These are phyloP conservation scores for Malacosoma neustria DNA, from an alignment of 2,888 invertebrate species.

Conservation along the genomic window DNA sequence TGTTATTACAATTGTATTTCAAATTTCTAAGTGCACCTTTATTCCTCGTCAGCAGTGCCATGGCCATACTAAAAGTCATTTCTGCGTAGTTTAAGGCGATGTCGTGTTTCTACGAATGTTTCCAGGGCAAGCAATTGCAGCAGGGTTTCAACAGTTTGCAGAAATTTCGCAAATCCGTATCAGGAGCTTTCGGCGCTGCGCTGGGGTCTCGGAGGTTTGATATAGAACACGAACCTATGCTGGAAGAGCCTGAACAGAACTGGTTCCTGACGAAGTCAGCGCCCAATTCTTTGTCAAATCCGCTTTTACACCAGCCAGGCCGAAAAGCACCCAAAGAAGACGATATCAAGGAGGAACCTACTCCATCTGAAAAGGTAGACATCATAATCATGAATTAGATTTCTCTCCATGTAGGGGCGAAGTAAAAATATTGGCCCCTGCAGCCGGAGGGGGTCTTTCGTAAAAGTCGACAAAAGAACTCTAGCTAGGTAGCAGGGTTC, in stretches of 20 bases:
- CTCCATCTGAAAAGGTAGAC: conserved; percentile 51
- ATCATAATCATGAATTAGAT: too few relatives aligned
- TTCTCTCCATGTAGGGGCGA: too few relatives aligned
- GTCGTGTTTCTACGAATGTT: conserved; percentile 72
- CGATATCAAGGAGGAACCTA: conserved; percentile 50
- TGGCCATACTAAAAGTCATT: conserved; percentile 21
- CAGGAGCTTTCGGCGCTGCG: conserved; percentile 73
- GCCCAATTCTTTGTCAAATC: conserved; percentile 84
- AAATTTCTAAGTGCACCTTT: too few relatives aligned
- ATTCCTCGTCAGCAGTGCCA: conserved; percentile 52
- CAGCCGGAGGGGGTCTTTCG: too few relatives aligned
- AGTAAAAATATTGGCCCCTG: not conserved
- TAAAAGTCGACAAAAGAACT: too few relatives aligned
- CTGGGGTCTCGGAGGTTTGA: conserved; percentile 67
- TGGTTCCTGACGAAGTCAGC: conserved; percentile 89
- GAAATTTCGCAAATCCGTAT: conserved; percentile 81
- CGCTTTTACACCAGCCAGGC: conserved; percentile 44
- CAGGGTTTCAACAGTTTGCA: conserved; percentile 79
- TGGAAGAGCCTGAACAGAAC: conserved; percentile 75
- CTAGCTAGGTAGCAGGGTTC: too few relatives aligned
- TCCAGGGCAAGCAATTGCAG: conserved; percentile 67
- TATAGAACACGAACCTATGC: conserved; percentile 64
- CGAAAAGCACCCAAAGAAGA: conserved; percentile 43
- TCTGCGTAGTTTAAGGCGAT: conserved; percentile 67
- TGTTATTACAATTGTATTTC: too few relatives aligned